Conservation (phyloP, 2,888 invertebrate species). For the Leptinotarsa rubiginosa region DNA sequence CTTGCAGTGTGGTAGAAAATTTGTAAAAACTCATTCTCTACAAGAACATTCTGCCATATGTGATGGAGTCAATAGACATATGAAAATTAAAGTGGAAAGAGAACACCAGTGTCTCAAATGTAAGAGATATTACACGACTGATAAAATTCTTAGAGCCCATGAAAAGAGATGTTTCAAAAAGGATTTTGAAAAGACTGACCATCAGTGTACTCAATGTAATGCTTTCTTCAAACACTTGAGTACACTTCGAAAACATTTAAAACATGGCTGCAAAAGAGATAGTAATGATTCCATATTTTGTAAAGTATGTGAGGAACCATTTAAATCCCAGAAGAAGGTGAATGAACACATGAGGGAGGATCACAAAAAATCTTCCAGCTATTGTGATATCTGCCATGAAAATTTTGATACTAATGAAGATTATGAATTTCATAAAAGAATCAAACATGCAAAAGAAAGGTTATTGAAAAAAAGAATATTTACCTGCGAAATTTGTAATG, state of each 20-base stretch:
- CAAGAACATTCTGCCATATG: conserved; percentile 37
- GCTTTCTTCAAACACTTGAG: conserved; percentile 40
- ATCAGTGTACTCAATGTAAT: conserved; percentile 41
- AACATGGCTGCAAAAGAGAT: conserved; percentile 40
- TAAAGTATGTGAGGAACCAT: conserved; percentile 42
- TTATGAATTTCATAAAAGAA: conserved; percentile 33
- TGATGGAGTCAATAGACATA: conserved; percentile 44
- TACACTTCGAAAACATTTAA: conserved; percentile 37
- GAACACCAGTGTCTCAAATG: conserved; percentile 45
- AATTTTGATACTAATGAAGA: conserved; percentile 36
- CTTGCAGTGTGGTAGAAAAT: conserved; percentile 42
- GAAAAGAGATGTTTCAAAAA: conserved; percentile 42
- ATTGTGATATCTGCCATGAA: conserved; percentile 39
- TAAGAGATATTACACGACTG: conserved; percentile 46
- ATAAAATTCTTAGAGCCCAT: conserved; percentile 49
- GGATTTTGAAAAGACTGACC: conserved; percentile 37
- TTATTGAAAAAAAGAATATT: conserved; percentile 26
- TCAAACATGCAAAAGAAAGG: conserved; percentile 36
- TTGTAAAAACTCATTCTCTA: conserved; percentile 40
- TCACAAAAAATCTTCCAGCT: conserved; percentile 35
- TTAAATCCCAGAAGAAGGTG: conserved; percentile 34
- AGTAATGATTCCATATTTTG: conserved; percentile 36
- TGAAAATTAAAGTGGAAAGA: conserved; percentile 32
- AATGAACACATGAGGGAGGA: conserved; percentile 38
- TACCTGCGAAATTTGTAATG: conserved; percentile 55